These are phyloP conservation scores for Tenrec ecaudatus DNA, from an alignment of 2,113 vertebrate species.

Conservation along the genomic window DNA sequence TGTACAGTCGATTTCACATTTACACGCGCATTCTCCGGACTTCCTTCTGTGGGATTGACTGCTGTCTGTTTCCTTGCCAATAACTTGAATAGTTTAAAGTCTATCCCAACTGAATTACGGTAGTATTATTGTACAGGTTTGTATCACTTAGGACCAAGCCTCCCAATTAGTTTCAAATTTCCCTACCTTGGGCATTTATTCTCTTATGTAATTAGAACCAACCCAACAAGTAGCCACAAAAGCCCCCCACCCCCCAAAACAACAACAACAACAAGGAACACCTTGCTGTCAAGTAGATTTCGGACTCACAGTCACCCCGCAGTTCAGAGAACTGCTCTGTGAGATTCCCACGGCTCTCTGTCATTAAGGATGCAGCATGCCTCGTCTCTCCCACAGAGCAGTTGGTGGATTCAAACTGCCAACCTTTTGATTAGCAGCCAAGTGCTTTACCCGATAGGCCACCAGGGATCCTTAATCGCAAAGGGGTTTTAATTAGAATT, in stretches of 20 bases:
- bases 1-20: not conserved
- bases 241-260: not conserved
- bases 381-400: not conserved
- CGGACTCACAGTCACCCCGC: not conserved
- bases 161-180: constrained; percentile 51
- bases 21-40: constrained; percentile 1
- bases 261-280: not conserved
- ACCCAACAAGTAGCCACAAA: not conserved
- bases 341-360: accelerated
- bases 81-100: not conserved
- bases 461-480: not conserved
- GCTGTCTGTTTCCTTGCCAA: not conserved
- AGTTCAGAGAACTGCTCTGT: not conserved
- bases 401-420: not conserved
- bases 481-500: not conserved
- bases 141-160: not conserved
- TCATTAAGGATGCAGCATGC: not conserved
- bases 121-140: not conserved
- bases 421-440: not conserved
- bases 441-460: not conserved
- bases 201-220: constrained; percentile 37
- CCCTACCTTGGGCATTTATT: not conserved
- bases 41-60: not conserved
- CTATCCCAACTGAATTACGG: not conserved
- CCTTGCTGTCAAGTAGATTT: not conserved